Percentiles rank a stretch among this genome's conserved stretches.
These are phyloP conservation scores for Pandion haliaetus DNA, from an alignment of 2,113 vertebrate species.

Conservation along the genomic window DNA sequence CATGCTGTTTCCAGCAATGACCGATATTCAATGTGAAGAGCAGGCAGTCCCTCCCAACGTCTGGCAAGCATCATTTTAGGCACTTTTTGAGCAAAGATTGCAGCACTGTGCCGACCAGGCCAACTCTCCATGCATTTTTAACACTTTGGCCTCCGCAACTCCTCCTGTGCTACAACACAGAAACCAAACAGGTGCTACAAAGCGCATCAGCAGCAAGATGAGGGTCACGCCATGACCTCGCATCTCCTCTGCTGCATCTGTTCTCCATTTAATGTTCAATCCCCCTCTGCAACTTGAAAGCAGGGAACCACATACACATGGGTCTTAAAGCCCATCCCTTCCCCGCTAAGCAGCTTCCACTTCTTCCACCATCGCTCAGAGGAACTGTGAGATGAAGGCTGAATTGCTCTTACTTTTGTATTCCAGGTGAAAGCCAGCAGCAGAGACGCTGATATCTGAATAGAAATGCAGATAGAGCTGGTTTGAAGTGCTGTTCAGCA, in stretches of 20 bases:
- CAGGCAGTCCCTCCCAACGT: not conserved
- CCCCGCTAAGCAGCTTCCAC: not conserved
- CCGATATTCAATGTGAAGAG: not conserved
- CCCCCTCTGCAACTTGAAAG: not conserved
- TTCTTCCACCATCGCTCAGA: not conserved
- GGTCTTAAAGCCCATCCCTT: not conserved
- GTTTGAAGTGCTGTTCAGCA: conserved; percentile 98
- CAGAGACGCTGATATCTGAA: conserved; percentile 97
- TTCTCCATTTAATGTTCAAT: fast-evolving
- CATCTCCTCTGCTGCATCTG: not conserved
- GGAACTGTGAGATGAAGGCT: not conserved
- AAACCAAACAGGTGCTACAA: not conserved
- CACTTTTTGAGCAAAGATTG: not conserved
- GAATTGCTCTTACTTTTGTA: conserved; percentile 90
- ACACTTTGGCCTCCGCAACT: not conserved
- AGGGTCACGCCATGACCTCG: not conserved
- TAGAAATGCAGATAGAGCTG: conserved; percentile 98
- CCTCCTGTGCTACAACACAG: not conserved
- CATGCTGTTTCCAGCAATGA: not conserved
- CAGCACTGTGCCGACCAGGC: not conserved
- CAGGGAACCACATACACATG: fast-evolving
- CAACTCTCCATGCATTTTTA: not conserved
- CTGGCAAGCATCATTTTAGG: not conserved
- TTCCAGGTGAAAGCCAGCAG: conserved; percentile 95
- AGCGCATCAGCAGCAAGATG: not conserved